Conservation (phyloP, 2,113 vertebrate species). For the Phoenicopterus ruber region DNA sequence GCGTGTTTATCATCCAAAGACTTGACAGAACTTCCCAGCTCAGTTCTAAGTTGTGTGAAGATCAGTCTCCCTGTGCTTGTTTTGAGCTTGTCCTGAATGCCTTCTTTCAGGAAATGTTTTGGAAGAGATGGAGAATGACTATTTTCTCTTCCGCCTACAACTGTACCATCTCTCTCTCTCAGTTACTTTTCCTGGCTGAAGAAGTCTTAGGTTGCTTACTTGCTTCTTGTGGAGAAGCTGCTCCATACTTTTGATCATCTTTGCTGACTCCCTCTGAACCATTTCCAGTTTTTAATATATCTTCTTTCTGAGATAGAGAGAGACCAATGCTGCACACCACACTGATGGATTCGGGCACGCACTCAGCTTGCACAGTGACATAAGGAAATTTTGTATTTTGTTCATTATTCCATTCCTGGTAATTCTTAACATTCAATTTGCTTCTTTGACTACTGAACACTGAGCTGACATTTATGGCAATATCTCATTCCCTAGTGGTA, state of each 20-base stretch:
- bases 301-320: not conserved
- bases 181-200: not conserved
- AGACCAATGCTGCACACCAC: not conserved
- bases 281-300: not conserved
- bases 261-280: not conserved
- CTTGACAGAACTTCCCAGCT: not conserved
- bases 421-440: not conserved
- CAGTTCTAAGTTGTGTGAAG: not conserved
- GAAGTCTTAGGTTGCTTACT: not conserved
- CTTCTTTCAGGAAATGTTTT: not conserved
- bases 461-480: not conserved
- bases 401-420: not conserved
- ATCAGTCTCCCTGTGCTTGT: not conserved
- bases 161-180: not conserved
- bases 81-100: not conserved
- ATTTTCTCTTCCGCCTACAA: not conserved
- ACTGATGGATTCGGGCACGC: not conserved
- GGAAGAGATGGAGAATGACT: not conserved
- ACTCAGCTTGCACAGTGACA: not conserved
- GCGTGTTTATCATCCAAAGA: not conserved
- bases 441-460: not conserved
- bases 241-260: not conserved
- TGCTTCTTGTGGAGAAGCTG: not conserved
- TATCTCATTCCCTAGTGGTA: not conserved
- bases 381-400: not conserved